These are phyloP conservation scores for Zeugodacus cucurbitae DNA, from an alignment of 1,140 invertebrate species.

Conservation along the genomic window DNA sequence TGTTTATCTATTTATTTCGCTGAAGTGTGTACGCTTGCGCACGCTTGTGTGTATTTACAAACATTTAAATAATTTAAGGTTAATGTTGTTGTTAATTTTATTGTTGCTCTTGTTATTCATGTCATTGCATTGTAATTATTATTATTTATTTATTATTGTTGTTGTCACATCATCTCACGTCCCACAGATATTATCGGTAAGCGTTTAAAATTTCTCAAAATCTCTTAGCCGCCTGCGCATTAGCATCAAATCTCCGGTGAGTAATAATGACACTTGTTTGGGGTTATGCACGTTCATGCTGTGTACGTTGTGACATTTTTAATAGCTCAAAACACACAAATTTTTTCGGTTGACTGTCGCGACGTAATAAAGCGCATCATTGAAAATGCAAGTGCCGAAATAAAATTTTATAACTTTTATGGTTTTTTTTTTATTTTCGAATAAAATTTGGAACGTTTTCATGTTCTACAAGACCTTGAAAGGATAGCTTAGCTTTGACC, in stretches of 20 bases:
- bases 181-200: constrained; percentile 9
- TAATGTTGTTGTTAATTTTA: neutral
- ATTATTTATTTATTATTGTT: neutral
- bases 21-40: neutral
- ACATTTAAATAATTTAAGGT: neutral
- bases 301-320: neutral
- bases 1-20: constrained; percentile 11
- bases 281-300: neutral
- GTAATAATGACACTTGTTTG: neutral
- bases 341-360: neutral
- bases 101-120: constrained; percentile 20
- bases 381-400: neutral
- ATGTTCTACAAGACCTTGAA: neutral
- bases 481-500: neutral
- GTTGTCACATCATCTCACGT: constrained; percentile 19
- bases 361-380: neutral
- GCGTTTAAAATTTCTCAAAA: neutral
- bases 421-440: neutral
- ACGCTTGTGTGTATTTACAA: neutral
- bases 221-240: neutral
- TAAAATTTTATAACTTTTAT: neutral
- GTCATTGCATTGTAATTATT: constrained; percentile 24
- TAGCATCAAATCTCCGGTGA: neutral
- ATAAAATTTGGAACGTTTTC: neutral
- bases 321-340: neutral